These are phyloP conservation scores for Ambastaia sidthimunki DNA, from an alignment of 2,797 vertebrate genomes.

Conservation along the genomic window DNA sequence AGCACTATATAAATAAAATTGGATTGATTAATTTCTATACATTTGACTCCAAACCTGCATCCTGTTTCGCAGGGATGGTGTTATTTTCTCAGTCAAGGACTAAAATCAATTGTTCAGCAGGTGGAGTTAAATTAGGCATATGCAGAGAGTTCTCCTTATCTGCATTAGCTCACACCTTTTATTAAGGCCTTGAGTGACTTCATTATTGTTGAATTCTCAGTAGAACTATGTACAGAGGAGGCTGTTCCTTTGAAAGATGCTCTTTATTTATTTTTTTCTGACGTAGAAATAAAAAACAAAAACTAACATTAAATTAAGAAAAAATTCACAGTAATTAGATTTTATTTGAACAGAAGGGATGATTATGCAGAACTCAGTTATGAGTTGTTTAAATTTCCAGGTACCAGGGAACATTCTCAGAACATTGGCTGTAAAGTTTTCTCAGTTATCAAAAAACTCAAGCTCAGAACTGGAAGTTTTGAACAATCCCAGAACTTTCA, in stretches of 20 bases:
- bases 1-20: no score
- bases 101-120: slow-evolving; percentile 40
- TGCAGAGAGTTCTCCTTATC: slow-evolving; percentile 30
- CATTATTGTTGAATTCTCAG: slow-evolving; percentile 42
- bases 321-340: slow-evolving; percentile 62
- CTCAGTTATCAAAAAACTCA: no score
- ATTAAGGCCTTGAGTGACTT: slow-evolving; percentile 51
- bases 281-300: slow-evolving; percentile 42
- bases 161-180: slow-evolving; percentile 35
- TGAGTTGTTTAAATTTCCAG: slow-evolving; percentile 15
- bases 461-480: no score
- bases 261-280: slow-evolving; percentile 47
- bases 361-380: slow-evolving; percentile 48
- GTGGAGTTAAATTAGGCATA: slow-evolving; percentile 48
- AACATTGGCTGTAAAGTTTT: neutral
- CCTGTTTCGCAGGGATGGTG: neutral
- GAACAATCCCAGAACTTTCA: no score
- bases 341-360: slow-evolving; percentile 56
- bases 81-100: neutral
- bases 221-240: slow-evolving; percentile 23
- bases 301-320: slow-evolving; percentile 56
- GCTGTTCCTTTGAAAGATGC: slow-evolving; percentile 36
- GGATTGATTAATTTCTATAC: neutral
- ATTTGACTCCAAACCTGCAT: neutral
- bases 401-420: neutral